Evolutionary conservation across 2,797 vertebrate genomes (phyloP).

Genomic region (Thamnophis elegans): DNA sequence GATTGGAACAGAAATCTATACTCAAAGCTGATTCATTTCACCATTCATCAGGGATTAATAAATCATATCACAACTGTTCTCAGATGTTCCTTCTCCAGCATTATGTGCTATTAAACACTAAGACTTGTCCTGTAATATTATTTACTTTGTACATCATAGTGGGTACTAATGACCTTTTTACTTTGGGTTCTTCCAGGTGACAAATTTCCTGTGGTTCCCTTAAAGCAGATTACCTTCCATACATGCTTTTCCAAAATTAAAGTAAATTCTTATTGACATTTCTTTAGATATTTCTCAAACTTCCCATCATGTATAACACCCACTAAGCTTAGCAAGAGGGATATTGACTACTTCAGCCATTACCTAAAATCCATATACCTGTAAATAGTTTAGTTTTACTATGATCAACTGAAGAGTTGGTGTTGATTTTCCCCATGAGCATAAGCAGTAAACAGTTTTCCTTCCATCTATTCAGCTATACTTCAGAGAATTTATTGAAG

Average conservation of each 20-base stretch:
- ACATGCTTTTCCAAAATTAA: constrained; percentile 12
- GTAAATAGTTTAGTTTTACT: constrained; percentile 6
- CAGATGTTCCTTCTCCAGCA: not conserved
- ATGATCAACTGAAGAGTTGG: constrained; percentile 15
- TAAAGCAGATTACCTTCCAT: not conserved
- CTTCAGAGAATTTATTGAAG: constrained; percentile 25
- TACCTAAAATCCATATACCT: constrained; percentile 39
- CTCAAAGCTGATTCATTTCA: not conserved
- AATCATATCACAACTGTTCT: not conserved
- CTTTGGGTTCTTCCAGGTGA: not conserved
- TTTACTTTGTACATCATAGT: constrained; percentile 23
- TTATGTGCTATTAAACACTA: constrained; percentile 17
- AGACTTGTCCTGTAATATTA: not conserved
- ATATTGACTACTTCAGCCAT: constrained; percentile 32
- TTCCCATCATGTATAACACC: constrained; percentile 7
- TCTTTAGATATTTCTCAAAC: constrained; percentile 37
- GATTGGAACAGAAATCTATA: not conserved
- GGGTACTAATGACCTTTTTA: not conserved
- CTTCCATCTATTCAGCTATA: constrained; percentile 1
- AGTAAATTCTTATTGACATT: constrained; percentile 37
- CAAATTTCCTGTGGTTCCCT: constrained; percentile 12
- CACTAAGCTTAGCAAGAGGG: not conserved
- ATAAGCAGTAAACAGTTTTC: constrained; percentile 30
- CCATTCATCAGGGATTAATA: not conserved
- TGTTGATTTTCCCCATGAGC: constrained; percentile 15